Base-by-base conservation (phyloP, 2,888 invertebrate genomes). In the Phragmatobia fuliginosa region DNA sequence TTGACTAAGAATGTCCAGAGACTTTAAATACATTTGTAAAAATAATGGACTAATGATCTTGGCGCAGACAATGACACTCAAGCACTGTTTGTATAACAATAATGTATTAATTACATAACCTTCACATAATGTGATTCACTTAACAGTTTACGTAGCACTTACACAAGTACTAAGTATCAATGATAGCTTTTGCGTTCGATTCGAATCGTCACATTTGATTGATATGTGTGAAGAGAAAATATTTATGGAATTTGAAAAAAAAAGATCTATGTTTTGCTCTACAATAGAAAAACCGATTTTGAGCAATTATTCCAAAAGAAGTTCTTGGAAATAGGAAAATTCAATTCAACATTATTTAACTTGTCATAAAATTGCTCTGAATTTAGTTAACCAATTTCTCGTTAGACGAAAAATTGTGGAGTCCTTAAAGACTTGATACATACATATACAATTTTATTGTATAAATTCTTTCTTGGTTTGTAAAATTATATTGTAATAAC, bases 11-110 rank as follows among this genome's bases (percentile, higher is more conserved):
- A 28, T 28, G 16, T 16, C 28, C 28, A 56, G 49, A 49, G 7
- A 16, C 16, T 28, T 28, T 36, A 64, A 64, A 33, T 25, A 41
- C 25, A 25, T 32, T 63, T 60, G 11, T 68, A 41, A 36, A 41
- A 71, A 60, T 58, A 64, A 62, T 71, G 77, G 73, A 74, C 61
- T 73, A 86, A 87, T 86, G 79, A 80, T 88, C 87, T 88, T 84
- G 86, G 82, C 71, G 80, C 85, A 86, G 85, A 83, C 77, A 75
- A 75, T 71, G 49, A 66, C 36, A 67, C 18, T 66, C 67, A 66
- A 65, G 67, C 82, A 82, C 82, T 70, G 73, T 77, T 70, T 73
- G 63, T 67, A 67, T 68, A 56, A n/a, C n/a, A n/a, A 72, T 65
- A 56, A 65, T 56, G 18, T 49, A 56, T 62, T 45, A 78, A 66